Evolutionary conservation across 1,140 invertebrate species (phyloP).

Genomic region (Bombus terrestris): DNA sequence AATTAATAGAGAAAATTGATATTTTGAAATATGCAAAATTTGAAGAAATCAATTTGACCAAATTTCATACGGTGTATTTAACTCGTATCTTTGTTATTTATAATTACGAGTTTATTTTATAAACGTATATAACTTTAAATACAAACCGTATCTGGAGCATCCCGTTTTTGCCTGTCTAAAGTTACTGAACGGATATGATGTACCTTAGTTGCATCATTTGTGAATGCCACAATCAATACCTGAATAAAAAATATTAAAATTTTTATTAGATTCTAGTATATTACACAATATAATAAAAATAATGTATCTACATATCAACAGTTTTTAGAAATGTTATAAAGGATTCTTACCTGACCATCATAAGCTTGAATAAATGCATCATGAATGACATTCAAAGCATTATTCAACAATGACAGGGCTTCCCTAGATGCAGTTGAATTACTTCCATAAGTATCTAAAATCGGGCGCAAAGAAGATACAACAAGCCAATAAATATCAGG

Average conservation of each 20-base stretch:
- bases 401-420: conserved; percentile 86
- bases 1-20: not conserved
- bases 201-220: conserved; percentile 86
- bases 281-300: conserved; percentile 11
- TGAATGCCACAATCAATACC: conserved; percentile 85
- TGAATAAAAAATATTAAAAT: conserved; percentile 49
- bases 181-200: conserved; percentile 71
- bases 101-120: conserved; percentile 9
- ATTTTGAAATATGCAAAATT: not conserved
- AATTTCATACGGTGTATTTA: not conserved
- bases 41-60: not conserved
- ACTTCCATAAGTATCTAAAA: conserved; percentile 86
- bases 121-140: conserved; percentile 27
- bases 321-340: not conserved
- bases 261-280: not conserved
- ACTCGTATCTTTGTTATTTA: not conserved
- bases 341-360: conserved; percentile 84
- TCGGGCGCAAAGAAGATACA: conserved; percentile 84
- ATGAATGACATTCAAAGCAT: conserved; percentile 84
- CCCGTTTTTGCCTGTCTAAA: conserved; percentile 59
- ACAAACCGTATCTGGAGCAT: conserved; percentile 47
- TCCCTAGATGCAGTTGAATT: conserved; percentile 87
- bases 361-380: conserved; percentile 86
- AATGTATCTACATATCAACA: not conserved
- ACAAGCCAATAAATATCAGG: conserved; percentile 88